Percentiles rank a stretch among this genome's conserved stretches.
Evolutionary conservation across 2,888 invertebrate genomes (phyloP).

Genomic region (Metallyticus violacea): DNA sequence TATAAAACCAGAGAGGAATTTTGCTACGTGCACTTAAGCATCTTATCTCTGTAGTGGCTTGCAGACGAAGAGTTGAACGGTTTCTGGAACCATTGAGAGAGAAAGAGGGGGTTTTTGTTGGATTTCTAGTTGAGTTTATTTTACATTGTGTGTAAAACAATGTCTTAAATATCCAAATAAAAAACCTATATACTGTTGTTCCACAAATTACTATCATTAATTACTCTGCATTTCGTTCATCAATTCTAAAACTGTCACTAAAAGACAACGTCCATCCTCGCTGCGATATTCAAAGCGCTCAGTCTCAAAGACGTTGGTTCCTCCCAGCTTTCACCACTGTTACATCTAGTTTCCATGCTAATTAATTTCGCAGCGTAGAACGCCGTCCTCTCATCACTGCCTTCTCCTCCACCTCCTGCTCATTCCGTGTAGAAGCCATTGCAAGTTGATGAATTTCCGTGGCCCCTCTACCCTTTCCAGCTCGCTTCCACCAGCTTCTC

Average conservation of each 20-base stretch:
- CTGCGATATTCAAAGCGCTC: neutral
- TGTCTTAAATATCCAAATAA: neutral
- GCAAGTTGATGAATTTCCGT: constrained; percentile 16
- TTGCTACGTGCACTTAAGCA: too few relatives aligned
- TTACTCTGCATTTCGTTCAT: neutral
- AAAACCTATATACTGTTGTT: neutral
- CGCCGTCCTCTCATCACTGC: neutral
- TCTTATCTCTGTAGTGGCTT: too few relatives aligned
- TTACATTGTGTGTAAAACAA: neutral
- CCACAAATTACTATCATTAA: neutral
- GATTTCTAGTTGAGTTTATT: neutral
- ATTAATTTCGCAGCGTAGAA: constrained; percentile 10
- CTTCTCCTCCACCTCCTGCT: neutral
- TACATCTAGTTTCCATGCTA: constrained; percentile 2
- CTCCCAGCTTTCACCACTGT: neutral
- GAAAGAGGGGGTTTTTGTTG: neutral
- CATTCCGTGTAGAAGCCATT: constrained; percentile 5
- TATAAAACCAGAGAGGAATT: too few relatives aligned
- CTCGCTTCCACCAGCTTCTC: neutral
- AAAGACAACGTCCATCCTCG: neutral
- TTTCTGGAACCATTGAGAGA: neutral
- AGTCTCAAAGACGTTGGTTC: neutral
- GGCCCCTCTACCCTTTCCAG: neutral
- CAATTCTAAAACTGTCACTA: neutral
- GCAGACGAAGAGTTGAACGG: neutral